Conservation (phyloP, 2,113 vertebrate genomes). For the Oreochromis aureus region DNA sequence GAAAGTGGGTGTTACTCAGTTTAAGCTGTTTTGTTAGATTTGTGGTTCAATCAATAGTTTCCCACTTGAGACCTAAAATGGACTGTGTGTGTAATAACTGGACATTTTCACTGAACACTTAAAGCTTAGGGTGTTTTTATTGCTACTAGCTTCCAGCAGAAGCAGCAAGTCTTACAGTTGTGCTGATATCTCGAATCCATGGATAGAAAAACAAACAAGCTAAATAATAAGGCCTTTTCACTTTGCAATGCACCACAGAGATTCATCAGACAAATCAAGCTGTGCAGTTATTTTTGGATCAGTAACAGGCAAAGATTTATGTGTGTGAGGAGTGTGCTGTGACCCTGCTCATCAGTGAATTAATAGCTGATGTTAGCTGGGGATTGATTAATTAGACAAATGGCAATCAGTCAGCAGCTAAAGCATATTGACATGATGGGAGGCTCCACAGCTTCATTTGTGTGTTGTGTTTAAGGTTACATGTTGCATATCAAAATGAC, state of each 20-base stretch:
- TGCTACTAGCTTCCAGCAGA: background rate
- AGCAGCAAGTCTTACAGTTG: background rate
- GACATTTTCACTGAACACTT: conserved; percentile 19
- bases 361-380: conserved; percentile 56
- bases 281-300: conserved; percentile 33
- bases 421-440: conserved; percentile 72
- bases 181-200: background rate
- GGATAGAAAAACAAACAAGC: background rate
- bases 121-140: background rate
- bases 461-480: conserved; percentile 52
- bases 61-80: conserved; percentile 47
- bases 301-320: conserved; percentile 44
- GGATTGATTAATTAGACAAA: conserved; percentile 74
- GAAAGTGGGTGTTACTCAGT: conserved; percentile 46
- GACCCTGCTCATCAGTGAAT: conserved; percentile 57
- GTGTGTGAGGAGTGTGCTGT: conserved; percentile 15
- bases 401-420: conserved; percentile 71
- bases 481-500: background rate
- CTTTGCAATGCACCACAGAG: background rate
- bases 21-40: conserved; percentile 57
- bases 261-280: background rate
- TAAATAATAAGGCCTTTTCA: background rate
- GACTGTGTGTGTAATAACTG: conserved; percentile 35
- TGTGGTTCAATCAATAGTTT: conserved; percentile 56
- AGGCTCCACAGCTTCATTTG: conserved; percentile 67